Conservation (phyloP, 2,113 vertebrate genomes). For the Cyrtonyx montezumae region DNA sequence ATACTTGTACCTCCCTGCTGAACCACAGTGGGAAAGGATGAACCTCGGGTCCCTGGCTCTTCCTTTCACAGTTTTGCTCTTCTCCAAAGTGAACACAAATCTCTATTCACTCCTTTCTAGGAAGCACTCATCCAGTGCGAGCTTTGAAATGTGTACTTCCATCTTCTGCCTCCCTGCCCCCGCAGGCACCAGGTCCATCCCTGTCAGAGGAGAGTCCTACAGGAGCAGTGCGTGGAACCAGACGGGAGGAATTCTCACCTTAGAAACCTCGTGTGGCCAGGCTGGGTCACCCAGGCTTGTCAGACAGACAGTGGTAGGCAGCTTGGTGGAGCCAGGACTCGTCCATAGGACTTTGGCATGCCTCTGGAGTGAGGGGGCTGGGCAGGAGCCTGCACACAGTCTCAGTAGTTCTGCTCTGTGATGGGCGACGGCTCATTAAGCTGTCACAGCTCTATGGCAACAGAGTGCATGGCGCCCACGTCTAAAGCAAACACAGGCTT, state of each 20-base stretch:
- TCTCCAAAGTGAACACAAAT: background rate
- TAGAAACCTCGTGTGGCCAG: conserved; percentile 25
- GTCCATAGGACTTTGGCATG: rapidly evolving
- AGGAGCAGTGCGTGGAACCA: background rate
- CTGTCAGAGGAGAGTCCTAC: conserved; percentile 4
- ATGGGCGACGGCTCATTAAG: background rate
- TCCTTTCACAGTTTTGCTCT: background rate
- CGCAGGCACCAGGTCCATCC: background rate
- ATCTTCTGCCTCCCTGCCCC: conserved; percentile 27
- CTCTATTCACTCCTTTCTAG: background rate
- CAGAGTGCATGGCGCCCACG: background rate
- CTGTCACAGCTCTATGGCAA: conserved; percentile 42
- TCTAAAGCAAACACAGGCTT: background rate
- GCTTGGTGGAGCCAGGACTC: background rate
- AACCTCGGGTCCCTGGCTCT: background rate
- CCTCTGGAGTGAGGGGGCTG: background rate
- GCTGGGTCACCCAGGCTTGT: background rate
- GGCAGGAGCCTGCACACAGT: rapidly evolving
- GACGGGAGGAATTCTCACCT: conserved; percentile 16
- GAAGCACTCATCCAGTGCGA: background rate
- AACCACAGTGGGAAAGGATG: background rate
- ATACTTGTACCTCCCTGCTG: background rate
- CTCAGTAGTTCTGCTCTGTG: background rate
- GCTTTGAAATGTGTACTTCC: conserved; percentile 40
- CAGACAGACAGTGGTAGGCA: background rate